Evolutionary conservation across 1,140 invertebrate species (phyloP).

Genomic region (Anoplolepis gracilipes): DNA sequence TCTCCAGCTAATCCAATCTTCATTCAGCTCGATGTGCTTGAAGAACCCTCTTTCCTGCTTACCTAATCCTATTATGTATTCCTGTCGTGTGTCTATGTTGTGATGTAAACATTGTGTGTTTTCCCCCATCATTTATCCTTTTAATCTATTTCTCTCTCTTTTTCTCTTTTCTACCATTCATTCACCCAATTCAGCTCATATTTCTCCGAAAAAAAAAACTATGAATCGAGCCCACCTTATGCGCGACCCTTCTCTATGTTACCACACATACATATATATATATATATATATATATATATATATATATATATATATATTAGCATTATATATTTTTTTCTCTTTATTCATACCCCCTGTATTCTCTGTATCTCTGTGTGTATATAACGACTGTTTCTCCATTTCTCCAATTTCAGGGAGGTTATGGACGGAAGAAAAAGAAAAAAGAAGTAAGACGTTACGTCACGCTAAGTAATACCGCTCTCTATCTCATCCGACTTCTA

Average conservation of each 20-base stretch:
- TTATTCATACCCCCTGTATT: slow-evolving; percentile 68
- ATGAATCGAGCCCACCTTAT: not conserved
- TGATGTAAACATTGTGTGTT: slow-evolving; percentile 60
- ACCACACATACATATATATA: no score
- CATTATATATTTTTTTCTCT: slow-evolving; percentile 33
- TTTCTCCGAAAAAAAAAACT: not conserved
- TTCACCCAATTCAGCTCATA: not conserved
- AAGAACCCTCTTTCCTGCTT: slow-evolving; percentile 48
- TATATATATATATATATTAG: slow-evolving; percentile 41
- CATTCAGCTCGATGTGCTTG: slow-evolving; percentile 67
- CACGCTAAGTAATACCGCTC: slow-evolving; percentile 84
- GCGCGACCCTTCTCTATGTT: slow-evolving; percentile 5
- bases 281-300: no score
- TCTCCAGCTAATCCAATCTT: slow-evolving; percentile 46
- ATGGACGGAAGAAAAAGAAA: slow-evolving; percentile 98
- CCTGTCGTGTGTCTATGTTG: slow-evolving; percentile 43
- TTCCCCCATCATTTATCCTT: not conserved
- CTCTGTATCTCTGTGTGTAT: slow-evolving; percentile 85
- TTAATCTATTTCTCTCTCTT: not conserved
- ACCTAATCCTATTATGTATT: slow-evolving; percentile 52
- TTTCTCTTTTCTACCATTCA: not conserved
- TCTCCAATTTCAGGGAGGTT: slow-evolving; percentile 92
- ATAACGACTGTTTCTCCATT: slow-evolving; percentile 85
- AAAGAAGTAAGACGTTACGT: slow-evolving; percentile 95
- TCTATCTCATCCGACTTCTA: slow-evolving; percentile 71